A percentile compares a stretch with the other conserved stretches of the same genome.
Conservation (phyloP, 2,797 vertebrate species). For the Geotria australis region DNA sequence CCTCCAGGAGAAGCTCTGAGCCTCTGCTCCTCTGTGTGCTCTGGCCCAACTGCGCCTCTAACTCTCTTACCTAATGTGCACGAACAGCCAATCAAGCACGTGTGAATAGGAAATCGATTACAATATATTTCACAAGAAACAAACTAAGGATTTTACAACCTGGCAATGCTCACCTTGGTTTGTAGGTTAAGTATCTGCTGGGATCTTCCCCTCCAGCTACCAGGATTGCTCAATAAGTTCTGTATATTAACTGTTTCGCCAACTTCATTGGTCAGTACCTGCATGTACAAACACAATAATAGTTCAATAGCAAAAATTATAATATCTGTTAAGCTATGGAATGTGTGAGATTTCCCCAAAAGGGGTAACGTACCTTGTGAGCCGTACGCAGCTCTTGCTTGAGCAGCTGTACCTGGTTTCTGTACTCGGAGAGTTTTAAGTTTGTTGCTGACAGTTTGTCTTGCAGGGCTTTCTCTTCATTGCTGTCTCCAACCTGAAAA, state of each 20-base stretch:
- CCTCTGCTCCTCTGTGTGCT: slow-evolving; percentile 8
- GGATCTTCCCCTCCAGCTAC: slow-evolving; percentile 48
- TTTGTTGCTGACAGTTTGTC: slow-evolving; percentile 38
- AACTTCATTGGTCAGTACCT: slow-evolving; percentile 49
- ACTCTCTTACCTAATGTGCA: slow-evolving; percentile 28
- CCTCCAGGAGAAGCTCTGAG: slow-evolving; percentile 5
- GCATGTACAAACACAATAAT: background rate
- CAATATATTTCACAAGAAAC: slow-evolving; percentile 2
- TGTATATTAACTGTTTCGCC: slow-evolving; percentile 52
- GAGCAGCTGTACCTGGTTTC: slow-evolving; percentile 44
- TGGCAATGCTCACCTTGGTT: slow-evolving; percentile 22
- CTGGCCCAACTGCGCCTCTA: slow-evolving; percentile 38
- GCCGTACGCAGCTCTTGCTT: slow-evolving; percentile 56
- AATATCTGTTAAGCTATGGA: too few relatives aligned
- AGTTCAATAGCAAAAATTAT: too few relatives aligned
- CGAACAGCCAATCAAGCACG: background rate
- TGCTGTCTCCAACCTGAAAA: slow-evolving; percentile 6
- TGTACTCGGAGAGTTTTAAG: slow-evolving; percentile 38
- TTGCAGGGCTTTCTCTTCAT: slow-evolving; percentile 31
- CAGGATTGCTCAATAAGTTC: slow-evolving; percentile 23
- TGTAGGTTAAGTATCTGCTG: slow-evolving; percentile 66
- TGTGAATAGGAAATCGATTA: background rate
- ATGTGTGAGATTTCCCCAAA: too few relatives aligned
- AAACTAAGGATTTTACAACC: slow-evolving; percentile 1
- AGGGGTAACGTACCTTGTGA: slow-evolving; percentile 31